A percentile compares a stretch with the other conserved stretches of the same genome.
These are phyloP conservation scores for Apotomis capreana DNA, from an alignment of 2,888 invertebrate species.

Conservation along the genomic window DNA sequence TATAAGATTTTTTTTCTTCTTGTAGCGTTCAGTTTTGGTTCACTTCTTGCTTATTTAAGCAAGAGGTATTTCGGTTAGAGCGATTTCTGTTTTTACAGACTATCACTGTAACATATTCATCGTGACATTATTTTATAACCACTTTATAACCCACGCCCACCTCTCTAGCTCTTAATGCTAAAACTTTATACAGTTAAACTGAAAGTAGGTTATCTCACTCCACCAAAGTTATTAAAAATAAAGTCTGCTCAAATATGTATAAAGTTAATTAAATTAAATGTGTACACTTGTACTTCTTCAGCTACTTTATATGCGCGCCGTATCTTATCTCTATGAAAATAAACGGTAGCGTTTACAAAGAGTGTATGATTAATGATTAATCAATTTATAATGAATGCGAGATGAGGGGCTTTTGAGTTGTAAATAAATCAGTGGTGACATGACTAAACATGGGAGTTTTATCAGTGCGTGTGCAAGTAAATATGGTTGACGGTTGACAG, in stretches of 20 bases:
- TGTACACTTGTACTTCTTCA: constrained; percentile 27
- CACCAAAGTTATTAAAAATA: constrained; percentile 42
- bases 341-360: constrained; percentile 67
- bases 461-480: constrained; percentile 53
- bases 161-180: not conserved
- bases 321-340: constrained; percentile 64
- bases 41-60: no score
- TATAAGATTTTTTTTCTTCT: no score
- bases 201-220: constrained; percentile 41
- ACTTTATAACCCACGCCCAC: no score
- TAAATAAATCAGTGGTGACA: constrained; percentile 68
- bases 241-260: constrained; percentile 46
- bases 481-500: constrained; percentile 64
- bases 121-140: no score
- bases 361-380: constrained; percentile 68
- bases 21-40: no score
- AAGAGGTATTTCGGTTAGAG: no score
- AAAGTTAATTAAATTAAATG: constrained; percentile 38
- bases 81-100: no score
- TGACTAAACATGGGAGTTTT: constrained; percentile 62
- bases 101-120: no score
- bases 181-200: constrained; percentile 9
- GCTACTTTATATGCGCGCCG: constrained; percentile 15
- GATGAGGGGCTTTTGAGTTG: constrained; percentile 61
- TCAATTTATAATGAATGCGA: constrained; percentile 65